A percentile compares a stretch with the other conserved stretches of the same genome.
Evolutionary conservation across 2,888 invertebrate species (phyloP).

Genomic region (Platynereis dumerilii): DNA sequence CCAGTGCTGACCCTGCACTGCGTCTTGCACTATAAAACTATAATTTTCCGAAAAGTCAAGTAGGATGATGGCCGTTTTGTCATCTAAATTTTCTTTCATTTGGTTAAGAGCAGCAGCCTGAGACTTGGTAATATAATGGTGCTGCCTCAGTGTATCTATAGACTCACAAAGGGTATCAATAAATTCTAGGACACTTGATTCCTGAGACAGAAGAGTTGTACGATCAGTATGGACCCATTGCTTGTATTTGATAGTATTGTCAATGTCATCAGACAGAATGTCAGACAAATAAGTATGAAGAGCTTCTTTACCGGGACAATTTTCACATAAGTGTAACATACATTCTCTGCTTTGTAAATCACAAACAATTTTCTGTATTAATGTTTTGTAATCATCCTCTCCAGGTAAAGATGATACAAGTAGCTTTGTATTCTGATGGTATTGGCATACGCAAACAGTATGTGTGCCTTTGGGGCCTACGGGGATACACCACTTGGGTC

Average conservation of each 20-base stretch:
- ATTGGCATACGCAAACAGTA: too few species aligned
- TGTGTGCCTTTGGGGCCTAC: too few species aligned
- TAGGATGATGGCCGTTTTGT: conserved; percentile 25
- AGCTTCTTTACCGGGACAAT: too few species aligned
- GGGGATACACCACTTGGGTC: too few species aligned
- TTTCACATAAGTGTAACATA: too few species aligned
- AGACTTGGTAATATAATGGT: conserved; percentile 14
- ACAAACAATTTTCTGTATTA: too few species aligned
- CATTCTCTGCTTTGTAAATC: too few species aligned
- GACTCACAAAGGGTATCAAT: neutral
- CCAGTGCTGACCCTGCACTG: conserved; percentile 33
- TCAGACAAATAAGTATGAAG: too few species aligned
- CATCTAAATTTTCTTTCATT: conserved; percentile 7
- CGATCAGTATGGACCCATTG: conserved; percentile 18
- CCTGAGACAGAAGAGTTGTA: conserved; percentile 12
- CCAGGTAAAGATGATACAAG: too few species aligned
- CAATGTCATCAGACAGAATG: too few species aligned
- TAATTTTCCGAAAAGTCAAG: conserved; percentile 41
- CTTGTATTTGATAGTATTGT: neutral
- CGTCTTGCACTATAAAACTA: conserved; percentile 39
- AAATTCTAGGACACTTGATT: conserved; percentile 2
- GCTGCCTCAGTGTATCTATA: neutral
- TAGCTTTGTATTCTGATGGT: too few species aligned
- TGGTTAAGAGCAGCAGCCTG: conserved; percentile 11
- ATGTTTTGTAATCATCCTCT: too few species aligned